Conservation (phyloP, 30 jellyfish, hydroid and myxozoan species). For the Haliclystus octoradiatus region DNA sequence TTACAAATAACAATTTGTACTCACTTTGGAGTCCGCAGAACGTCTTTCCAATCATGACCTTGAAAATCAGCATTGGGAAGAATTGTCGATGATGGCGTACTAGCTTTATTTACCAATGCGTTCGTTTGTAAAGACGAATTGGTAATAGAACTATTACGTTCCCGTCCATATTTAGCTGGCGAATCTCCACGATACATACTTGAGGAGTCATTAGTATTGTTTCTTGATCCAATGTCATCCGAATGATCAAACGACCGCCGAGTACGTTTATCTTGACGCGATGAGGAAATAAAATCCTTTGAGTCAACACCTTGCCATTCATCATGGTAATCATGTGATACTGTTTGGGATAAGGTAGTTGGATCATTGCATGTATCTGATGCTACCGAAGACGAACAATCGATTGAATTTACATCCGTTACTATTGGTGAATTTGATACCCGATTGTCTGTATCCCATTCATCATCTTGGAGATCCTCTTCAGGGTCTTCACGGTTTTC, state of each 20-base stretch:
- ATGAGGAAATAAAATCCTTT: neutral
- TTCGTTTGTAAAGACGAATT: neutral
- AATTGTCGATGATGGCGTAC: neutral
- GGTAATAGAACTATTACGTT: neutral
- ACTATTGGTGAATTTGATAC: neutral
- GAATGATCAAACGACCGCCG: neutral
- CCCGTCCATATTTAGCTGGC: neutral
- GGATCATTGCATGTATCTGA: neutral
- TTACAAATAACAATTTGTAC: too few species aligned
- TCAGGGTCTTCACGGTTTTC: neutral
- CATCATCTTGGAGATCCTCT: neutral
- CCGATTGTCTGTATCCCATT: neutral
- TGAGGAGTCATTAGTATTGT: neutral
- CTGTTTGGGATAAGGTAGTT: neutral
- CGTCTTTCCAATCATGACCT: constrained; percentile 78
- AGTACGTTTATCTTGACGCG: neutral
- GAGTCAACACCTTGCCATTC: neutral
- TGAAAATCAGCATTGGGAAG: neutral
- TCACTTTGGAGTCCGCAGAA: constrained; percentile 73
- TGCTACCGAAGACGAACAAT: neutral
- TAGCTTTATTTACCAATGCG: neutral
- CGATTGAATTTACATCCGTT: neutral
- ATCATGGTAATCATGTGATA: neutral
- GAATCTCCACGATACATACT: neutral
- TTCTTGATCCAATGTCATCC: too few species aligned